phyloP scores from a whole-genome alignment of 2,888 invertebrate genomes.

The Napeogenes inachia region DNA sequence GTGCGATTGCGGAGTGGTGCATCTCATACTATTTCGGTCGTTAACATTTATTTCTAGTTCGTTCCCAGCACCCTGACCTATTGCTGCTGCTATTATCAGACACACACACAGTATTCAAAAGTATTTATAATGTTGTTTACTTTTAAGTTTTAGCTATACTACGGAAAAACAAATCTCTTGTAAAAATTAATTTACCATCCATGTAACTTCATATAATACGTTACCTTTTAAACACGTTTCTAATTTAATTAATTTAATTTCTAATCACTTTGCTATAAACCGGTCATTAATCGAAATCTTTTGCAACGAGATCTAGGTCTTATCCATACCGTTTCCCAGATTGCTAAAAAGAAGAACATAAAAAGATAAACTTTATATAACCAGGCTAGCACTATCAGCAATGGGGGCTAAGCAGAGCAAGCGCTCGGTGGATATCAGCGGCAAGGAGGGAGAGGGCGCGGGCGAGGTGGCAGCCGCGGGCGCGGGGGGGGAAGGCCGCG shows the following conservation, averaged over 20 bases:
- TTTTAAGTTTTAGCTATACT: no score
- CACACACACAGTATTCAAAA: conserved; percentile 47
- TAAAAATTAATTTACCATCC: no score
- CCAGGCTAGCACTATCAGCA: conserved; percentile 54
- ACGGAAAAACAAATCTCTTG: no score
- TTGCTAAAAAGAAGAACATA: not conserved
- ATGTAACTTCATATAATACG: no score
- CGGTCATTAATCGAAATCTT: no score
- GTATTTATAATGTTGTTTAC: conserved; percentile 18
- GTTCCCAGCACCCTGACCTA: conserved; percentile 64
- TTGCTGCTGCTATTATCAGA: conserved; percentile 59
- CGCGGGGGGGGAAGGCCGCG: conserved; percentile 81
- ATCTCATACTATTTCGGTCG: conserved; percentile 37
- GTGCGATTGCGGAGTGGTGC: conserved; percentile 10
- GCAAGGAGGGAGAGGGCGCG: conserved; percentile 80
- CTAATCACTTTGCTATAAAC: no score
- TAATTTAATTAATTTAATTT: no score
- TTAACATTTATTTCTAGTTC: conserved; percentile 59
- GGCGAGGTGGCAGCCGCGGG: conserved; percentile 75
- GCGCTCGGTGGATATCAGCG: conserved; percentile 91
- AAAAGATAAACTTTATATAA: not conserved
- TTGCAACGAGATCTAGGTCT: no score
- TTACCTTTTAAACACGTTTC: no score
- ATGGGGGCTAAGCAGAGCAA: conserved; percentile 94
- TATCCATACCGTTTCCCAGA: no score